Percentiles rank a stretch among this genome's conserved stretches.
phyloP scores from a whole-genome alignment of 1,140 invertebrate genomes.

The Asobara japonica region DNA sequence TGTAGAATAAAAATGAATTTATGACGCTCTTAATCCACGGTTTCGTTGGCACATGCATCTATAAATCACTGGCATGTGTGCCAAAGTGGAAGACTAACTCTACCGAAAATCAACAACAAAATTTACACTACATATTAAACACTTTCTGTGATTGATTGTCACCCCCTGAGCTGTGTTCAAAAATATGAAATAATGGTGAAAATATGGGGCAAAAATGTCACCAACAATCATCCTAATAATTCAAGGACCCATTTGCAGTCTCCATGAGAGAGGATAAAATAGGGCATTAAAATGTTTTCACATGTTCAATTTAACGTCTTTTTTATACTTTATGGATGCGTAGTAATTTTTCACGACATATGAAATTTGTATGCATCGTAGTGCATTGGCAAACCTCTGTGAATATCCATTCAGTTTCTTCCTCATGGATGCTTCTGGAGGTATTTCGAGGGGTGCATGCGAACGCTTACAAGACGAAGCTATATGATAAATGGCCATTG shows the following conservation, averaged over 20 bases:
- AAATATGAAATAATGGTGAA: neutral
- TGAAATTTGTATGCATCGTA: neutral
- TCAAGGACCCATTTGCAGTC: neutral
- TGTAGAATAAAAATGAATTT: constrained; percentile 41
- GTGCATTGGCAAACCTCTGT: neutral
- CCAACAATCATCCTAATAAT: neutral
- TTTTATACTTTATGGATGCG: neutral
- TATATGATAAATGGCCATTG: constrained; percentile 35
- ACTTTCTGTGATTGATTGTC: neutral
- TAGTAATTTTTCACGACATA: neutral
- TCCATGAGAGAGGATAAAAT: neutral
- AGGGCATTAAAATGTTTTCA: neutral
- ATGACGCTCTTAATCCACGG: constrained; percentile 46
- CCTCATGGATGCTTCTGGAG: neutral
- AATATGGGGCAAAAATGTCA: neutral
- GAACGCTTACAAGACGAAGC: constrained; percentile 22
- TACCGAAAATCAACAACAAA: neutral
- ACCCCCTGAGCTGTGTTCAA: neutral
- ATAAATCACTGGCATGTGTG: constrained; percentile 44
- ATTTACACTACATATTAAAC: neutral
- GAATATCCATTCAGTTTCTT: constrained; percentile 1
- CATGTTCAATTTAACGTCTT: neutral
- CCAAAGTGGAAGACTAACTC: constrained; percentile 34
- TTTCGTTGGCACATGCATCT: constrained; percentile 39
- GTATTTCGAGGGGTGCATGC: neutral